Base-by-base conservation (phyloP, 53 echinoderm and acorn worm genomes). In the Apostichopus leukothele region DNA sequence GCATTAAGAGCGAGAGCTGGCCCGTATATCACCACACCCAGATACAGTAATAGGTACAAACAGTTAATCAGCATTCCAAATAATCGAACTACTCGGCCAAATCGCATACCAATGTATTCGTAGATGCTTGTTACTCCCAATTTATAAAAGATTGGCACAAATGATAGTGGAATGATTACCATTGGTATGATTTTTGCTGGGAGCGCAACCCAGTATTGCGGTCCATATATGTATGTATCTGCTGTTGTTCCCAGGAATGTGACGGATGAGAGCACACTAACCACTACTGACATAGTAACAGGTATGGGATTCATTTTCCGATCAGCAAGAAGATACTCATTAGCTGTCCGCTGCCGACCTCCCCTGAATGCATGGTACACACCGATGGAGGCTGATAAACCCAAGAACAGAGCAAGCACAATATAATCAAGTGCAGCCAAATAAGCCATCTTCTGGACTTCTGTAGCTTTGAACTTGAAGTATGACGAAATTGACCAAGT, bases 141-240 rank as follows among this genome's bases (percentile, higher is more conserved):
- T 50, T 87, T 87, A 50, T 87, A 87, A 50, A 87, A 87, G n/a
- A 87, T 55, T n/a, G 87, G 87, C 52, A 73, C 74, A 25, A 87
- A 87, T 12, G 87, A 74, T 7, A 54, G 55, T 52, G 87, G 20
- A n/a, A 87, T 87, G 51, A 87, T 87, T 19, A 50, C 50, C 73
- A 87, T 75, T 7, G 87, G 75, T 5, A 87, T 51, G 7, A 53
- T 59, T 53, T 87, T 87, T 1, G 87, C 53, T 10, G 59, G 54
- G 8, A 87, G 20, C 54, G 19, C 53, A n/a, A 87, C 75, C 87
- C 87, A 87, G 54, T 74, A 87, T 39, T 75, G 74, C 6, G 87
- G 87, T 12, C 87, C 87, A 51, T 87, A 26, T n/a, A 87, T 87
- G 54, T 87, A 87, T 5, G 19, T 51, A 1, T 87, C 87, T 21